Evolutionary conservation across 2,888 invertebrate genomes (phyloP).

Genomic region (Amphipyra berbera): DNA sequence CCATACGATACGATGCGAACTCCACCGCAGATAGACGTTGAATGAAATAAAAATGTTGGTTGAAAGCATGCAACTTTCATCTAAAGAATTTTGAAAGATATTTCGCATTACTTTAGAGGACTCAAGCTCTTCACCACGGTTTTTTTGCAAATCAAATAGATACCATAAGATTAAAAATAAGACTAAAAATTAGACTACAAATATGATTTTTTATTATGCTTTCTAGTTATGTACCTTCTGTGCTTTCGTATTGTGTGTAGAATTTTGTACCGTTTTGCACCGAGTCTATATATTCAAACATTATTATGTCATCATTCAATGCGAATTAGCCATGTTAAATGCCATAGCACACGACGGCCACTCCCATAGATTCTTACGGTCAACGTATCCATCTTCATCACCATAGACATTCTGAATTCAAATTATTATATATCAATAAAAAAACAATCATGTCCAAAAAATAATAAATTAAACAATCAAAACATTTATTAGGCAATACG

Average conservation of each 20-base stretch:
- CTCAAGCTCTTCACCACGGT: no score
- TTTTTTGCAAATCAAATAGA: no score
- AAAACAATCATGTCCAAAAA: conserved; percentile 29
- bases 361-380: conserved; percentile 36
- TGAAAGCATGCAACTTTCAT: neutral
- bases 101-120: no score
- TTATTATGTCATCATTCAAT: conserved; percentile 27
- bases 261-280: conserved; percentile 16
- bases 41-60: no score
- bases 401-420: conserved; percentile 16
- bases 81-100: no score
- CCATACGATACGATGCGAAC: neutral
- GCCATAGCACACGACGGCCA: conserved; percentile 20
- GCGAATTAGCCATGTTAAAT: conserved; percentile 24
- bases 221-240: conserved; percentile 8
- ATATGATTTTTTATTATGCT: no score
- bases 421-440: conserved; percentile 27
- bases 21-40: no score
- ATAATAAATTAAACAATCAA: conserved; percentile 22
- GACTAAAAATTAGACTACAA: no score
- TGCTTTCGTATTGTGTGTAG: neutral
- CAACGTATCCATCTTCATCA: conserved; percentile 23
- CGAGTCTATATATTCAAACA: conserved; percentile 9
- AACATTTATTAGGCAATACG: conserved; percentile 1
- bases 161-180: no score